These are phyloP conservation scores for Alsophila aescularia DNA, from an alignment of 2,888 invertebrate species.

Conservation along the genomic window DNA sequence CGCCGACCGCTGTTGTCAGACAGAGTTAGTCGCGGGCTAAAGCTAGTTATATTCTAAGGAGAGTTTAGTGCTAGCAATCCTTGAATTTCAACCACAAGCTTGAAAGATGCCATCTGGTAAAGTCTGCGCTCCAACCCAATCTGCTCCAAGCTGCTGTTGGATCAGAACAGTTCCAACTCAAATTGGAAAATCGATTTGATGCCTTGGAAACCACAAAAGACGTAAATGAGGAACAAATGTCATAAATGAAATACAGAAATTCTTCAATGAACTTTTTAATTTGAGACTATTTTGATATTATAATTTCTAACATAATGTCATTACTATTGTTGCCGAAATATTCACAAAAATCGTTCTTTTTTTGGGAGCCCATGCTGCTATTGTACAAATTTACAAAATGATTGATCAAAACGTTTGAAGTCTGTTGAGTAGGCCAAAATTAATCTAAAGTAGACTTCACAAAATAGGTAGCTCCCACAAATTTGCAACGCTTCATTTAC, in stretches of 20 bases:
- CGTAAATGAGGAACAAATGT: too few species aligned
- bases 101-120: too few species aligned
- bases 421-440: conserved; percentile 5
- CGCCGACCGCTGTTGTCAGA: too few species aligned
- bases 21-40: too few species aligned
- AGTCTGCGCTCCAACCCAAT: too few species aligned
- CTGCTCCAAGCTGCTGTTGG: too few species aligned
- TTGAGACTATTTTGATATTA: conserved; percentile 70
- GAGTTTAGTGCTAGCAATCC: too few species aligned
- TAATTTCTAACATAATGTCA: conserved; percentile 51
- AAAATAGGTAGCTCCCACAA: conserved; percentile 3
- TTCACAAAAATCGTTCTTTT: conserved; percentile 33
- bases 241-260: conserved; percentile 52
- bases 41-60: too few species aligned
- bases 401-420: background rate
- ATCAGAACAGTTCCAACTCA: too few species aligned
- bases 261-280: conserved; percentile 75
- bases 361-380: conserved; percentile 33
- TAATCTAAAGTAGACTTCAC: background rate
- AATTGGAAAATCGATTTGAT: too few species aligned
- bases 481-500: background rate
- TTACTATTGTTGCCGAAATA: conserved; percentile 43
- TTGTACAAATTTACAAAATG: background rate
- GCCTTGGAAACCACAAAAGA: too few species aligned
- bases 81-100: too few species aligned